A percentile compares a stretch with the other conserved stretches of the same genome.
Evolutionary conservation across 2,797 vertebrate species (phyloP).

Genomic region (Coluber constrictor): DNA sequence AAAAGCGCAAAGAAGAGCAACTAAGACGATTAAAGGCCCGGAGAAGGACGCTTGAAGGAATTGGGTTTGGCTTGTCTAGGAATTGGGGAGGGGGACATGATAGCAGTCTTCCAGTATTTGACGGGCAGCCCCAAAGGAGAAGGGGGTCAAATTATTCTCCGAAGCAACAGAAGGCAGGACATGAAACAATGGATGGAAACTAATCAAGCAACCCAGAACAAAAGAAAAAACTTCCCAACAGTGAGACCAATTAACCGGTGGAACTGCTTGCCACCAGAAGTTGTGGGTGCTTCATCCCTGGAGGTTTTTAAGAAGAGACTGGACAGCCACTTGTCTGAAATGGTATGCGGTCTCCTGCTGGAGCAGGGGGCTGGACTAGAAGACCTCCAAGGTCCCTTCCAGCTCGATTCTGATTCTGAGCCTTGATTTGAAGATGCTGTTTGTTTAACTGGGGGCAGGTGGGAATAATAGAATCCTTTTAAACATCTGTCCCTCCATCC

Average conservation of each 20-base stretch:
- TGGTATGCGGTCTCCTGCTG: fast-evolving
- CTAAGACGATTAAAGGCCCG: background rate
- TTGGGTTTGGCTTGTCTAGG: background rate
- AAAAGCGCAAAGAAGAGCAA: background rate
- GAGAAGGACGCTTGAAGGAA: background rate
- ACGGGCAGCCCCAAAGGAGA: background rate
- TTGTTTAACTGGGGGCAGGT: background rate
- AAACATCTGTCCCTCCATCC: background rate
- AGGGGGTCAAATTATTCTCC: background rate
- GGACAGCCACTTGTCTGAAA: background rate
- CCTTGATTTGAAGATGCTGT: background rate
- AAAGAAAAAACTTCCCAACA: background rate
- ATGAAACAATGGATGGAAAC: background rate
- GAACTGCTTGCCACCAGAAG: background rate
- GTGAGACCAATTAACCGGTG: background rate
- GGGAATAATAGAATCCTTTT: background rate
- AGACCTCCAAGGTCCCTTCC: background rate
- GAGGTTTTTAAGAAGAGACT: background rate
- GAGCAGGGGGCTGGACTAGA: background rate
- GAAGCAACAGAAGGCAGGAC: background rate
- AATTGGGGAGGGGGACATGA: background rate
- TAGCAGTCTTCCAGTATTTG: background rate
- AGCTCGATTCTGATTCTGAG: background rate
- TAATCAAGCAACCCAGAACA: background rate
- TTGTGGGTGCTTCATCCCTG: background rate